Percentiles rank a stretch among this genome's conserved stretches.
Conservation (phyloP, 2,888 invertebrate species). For the Neoscelio sp. region DNA sequence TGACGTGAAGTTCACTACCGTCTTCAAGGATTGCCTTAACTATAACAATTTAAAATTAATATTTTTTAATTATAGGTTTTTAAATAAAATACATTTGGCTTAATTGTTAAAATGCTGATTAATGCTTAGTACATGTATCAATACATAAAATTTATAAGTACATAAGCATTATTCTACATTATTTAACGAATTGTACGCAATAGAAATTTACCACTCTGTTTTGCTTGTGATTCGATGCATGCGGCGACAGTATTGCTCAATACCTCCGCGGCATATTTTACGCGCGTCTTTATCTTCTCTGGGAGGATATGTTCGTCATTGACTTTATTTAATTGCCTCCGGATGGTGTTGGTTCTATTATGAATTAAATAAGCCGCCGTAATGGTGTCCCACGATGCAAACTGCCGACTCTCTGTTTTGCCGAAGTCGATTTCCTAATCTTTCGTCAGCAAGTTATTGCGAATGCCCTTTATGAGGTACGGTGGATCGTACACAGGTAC, state of each 20-base stretch:
- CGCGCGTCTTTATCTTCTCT: constrained; percentile 12
- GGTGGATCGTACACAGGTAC: constrained; percentile 21
- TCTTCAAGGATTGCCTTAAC: too few relatives aligned
- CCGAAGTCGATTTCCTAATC: background rate
- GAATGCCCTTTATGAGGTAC: constrained; percentile 10
- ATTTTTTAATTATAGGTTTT: too few relatives aligned
- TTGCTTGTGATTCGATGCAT: background rate
- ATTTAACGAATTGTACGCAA: too few relatives aligned
- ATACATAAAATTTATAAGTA: too few relatives aligned
- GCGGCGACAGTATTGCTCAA: background rate
- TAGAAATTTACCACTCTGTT: too few relatives aligned
- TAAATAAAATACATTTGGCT: too few relatives aligned
- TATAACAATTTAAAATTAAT: too few relatives aligned
- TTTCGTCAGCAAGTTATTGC: constrained; percentile 22
- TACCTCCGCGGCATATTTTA: constrained; percentile 22
- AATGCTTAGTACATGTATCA: too few relatives aligned
- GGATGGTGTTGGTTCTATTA: background rate
- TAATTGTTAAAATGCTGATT: too few relatives aligned
- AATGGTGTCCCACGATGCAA: constrained; percentile 24
- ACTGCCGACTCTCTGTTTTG: background rate
- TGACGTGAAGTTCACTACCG: too few relatives aligned
- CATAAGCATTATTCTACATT: too few relatives aligned
- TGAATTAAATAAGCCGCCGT: constrained; percentile 21
- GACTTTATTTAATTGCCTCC: background rate
- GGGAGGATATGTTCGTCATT: constrained; percentile 6